Evolutionary conservation across 2,888 invertebrate genomes (phyloP).

Genomic region (Drosophila longiperda): DNA sequence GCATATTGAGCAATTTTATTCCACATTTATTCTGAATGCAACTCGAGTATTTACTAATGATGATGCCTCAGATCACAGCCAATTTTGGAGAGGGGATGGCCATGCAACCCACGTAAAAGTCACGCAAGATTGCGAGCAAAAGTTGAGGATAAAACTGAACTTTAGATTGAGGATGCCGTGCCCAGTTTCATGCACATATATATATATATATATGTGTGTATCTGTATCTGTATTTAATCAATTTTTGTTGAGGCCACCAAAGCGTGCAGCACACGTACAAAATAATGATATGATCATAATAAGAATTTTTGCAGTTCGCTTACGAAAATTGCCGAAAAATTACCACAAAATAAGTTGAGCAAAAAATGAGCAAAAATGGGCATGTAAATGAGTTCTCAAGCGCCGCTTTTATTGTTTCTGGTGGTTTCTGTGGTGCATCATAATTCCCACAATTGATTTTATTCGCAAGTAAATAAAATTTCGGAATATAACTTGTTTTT

Average conservation of each 20-base stretch:
- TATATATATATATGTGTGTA: not conserved
- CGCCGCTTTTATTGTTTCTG: slow-evolving; percentile 17
- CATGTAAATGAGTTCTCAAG: slow-evolving; percentile 60
- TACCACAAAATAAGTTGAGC: slow-evolving; percentile 2
- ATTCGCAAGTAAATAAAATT: not conserved
- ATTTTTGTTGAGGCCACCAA: slow-evolving; percentile 40
- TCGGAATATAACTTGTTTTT: not conserved
- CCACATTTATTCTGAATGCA: slow-evolving; percentile 36
- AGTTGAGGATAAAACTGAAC: not conserved
- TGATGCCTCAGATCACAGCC: slow-evolving; percentile 60
- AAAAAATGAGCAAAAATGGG: slow-evolving; percentile 9
- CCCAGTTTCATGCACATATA: slow-evolving; percentile 35
- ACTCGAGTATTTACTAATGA: slow-evolving; percentile 53
- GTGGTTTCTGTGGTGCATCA: slow-evolving; percentile 10
- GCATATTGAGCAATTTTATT: slow-evolving; percentile 71
- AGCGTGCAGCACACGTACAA: slow-evolving; percentile 70
- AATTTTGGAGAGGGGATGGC: slow-evolving; percentile 45
- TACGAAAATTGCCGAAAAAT: slow-evolving; percentile 62
- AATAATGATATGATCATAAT: slow-evolving; percentile 49
- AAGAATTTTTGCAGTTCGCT: slow-evolving; percentile 27
- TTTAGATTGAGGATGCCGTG: slow-evolving; percentile 20
- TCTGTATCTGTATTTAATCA: slow-evolving; percentile 27
- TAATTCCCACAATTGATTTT: not conserved
- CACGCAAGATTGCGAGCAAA: slow-evolving; percentile 57
- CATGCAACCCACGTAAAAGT: slow-evolving; percentile 60